phyloP scores from a whole-genome alignment of 2,113 vertebrate species.

The Limnothrissa miodon region DNA sequence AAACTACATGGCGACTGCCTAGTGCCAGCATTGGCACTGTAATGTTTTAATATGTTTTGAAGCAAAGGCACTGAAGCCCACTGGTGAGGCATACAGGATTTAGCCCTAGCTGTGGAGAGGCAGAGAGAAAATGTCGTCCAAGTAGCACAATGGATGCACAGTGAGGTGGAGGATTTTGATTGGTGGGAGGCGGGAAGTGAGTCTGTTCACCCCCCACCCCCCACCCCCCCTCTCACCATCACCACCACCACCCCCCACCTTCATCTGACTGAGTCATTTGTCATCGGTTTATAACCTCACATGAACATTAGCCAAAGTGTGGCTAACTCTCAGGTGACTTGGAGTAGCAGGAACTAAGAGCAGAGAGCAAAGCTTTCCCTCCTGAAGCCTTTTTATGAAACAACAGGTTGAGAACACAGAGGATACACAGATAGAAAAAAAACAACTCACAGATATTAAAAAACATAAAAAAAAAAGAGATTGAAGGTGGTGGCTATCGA shows the following conservation, averaged over 20 bases:
- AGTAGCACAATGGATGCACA: conserved; percentile 54
- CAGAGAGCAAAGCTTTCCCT: neutral
- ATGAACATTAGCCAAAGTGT: conserved; percentile 33
- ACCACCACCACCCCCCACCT: conserved; percentile 57
- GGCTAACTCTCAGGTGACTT: conserved; percentile 42
- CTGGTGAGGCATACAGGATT: conserved; percentile 3
- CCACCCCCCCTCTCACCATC: conserved; percentile 18
- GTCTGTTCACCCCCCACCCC: conserved; percentile 62
- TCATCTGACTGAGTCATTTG: conserved; percentile 64
- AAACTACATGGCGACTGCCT: neutral
- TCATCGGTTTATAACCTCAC: conserved; percentile 46
- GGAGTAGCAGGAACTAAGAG: conserved; percentile 29
- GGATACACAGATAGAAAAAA: neutral
- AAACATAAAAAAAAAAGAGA: no score
- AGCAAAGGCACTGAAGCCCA: neutral
- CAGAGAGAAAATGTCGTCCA: conserved; percentile 69
- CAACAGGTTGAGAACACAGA: neutral
- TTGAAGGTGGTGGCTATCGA: neutral
- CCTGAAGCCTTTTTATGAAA: neutral
- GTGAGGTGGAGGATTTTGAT: conserved; percentile 76
- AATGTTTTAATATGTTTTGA: neutral
- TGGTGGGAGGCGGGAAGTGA: conserved; percentile 68
- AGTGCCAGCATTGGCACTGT: neutral
- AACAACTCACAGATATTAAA: no score
- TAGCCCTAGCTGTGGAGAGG: conserved; percentile 44